These are phyloP conservation scores for Hyla sarda DNA, from an alignment of 2,113 vertebrate species.

Conservation along the genomic window DNA sequence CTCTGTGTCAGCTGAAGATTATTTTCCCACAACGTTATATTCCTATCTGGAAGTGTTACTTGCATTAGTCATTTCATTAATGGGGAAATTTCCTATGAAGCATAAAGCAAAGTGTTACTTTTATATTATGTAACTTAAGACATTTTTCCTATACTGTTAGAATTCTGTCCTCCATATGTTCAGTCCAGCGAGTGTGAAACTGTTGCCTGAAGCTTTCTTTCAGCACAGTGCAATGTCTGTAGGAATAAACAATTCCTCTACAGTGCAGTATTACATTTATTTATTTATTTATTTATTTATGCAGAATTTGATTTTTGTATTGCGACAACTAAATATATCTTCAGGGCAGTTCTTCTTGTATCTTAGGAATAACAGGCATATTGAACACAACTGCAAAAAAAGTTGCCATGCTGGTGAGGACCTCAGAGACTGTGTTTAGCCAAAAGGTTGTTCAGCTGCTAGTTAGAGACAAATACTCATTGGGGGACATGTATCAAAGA, in stretches of 20 bases:
- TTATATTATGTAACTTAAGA: not conserved
- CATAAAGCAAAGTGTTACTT: not conserved
- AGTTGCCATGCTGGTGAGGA: too few species aligned
- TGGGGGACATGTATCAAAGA: too few species aligned
- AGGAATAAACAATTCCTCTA: not conserved
- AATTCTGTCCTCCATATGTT: not conserved
- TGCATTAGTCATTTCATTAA: not conserved
- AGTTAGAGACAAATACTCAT: too few species aligned
- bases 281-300: not conserved
- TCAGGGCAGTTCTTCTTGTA: not conserved
- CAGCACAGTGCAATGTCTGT: not conserved
- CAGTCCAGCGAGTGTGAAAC: not conserved
- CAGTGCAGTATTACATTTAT: not conserved
- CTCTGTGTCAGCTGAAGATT: too few species aligned
- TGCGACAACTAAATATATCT: not conserved
- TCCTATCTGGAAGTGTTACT: not conserved
- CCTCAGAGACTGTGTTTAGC: too few species aligned
- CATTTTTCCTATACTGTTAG: not conserved
- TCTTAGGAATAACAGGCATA: not conserved
- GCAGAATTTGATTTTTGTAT: not conserved
- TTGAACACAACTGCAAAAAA: too few species aligned
- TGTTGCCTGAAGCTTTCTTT: not conserved
- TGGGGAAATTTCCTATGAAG: not conserved
- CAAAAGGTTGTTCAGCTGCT: too few species aligned
- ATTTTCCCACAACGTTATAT: not conserved